Percentiles rank a stretch among this genome's conserved stretches.
Conservation (phyloP, 2,797 vertebrate genomes). For the Phylloscopus collybita region DNA sequence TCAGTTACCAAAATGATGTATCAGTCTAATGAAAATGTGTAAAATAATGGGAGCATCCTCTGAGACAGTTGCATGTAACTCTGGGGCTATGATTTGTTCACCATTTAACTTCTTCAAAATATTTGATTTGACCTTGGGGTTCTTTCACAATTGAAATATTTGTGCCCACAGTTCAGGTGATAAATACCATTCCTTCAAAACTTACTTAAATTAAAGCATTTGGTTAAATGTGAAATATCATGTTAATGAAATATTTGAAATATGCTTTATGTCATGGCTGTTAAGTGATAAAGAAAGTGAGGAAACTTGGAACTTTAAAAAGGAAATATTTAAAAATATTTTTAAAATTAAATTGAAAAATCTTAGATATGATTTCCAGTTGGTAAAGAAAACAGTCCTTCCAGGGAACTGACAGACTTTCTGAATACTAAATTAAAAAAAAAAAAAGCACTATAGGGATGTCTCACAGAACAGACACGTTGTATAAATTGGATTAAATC, state of each 20-base stretch:
- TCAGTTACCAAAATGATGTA: background rate
- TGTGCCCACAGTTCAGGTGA: background rate
- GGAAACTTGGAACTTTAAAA: background rate
- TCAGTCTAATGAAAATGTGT: background rate
- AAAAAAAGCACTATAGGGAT: background rate
- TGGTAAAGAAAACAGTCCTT: background rate
- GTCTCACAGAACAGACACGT: accelerated
- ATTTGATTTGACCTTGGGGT: background rate
- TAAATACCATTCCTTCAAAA: background rate
- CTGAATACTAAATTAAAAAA: background rate
- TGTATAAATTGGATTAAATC: background rate
- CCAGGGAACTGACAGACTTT: background rate
- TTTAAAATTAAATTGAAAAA: background rate
- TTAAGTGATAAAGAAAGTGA: background rate
- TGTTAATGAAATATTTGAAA: background rate
- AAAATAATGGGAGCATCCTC: background rate
- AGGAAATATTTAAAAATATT: background rate
- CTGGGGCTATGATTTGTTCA: background rate
- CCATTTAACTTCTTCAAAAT: background rate
- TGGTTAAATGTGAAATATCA: background rate
- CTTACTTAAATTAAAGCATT: background rate
- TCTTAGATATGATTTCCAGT: background rate
- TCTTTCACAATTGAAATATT: background rate
- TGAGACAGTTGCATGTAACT: background rate
- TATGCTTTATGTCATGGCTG: background rate